phyloP scores from a whole-genome alignment of 1,140 invertebrate species.

The Caenorhabditis remanei region DNA sequence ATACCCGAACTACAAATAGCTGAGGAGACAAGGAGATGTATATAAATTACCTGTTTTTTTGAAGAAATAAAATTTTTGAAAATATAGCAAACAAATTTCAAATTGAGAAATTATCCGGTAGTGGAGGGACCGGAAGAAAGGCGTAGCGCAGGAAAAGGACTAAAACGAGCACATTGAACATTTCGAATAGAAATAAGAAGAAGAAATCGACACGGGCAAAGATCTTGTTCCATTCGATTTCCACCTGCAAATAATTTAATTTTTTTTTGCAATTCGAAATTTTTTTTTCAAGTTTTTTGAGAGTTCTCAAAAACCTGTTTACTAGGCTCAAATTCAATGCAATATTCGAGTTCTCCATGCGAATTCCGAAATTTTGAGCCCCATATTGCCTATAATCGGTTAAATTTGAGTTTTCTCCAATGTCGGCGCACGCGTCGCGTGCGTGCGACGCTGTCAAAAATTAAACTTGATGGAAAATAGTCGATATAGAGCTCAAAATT shows the following conservation, averaged over 20 bases:
- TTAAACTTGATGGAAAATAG: no score
- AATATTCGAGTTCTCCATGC: no score
- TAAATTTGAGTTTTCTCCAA: no score
- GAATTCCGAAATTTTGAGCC: no score
- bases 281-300: not conserved
- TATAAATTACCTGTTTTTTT: not conserved
- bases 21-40: not conserved
- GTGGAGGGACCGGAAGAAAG: constrained; percentile 59
- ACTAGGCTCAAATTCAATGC: no score
- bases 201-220: constrained; percentile 44
- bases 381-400: no score
- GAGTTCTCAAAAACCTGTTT: not conserved
- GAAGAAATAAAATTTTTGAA: not conserved
- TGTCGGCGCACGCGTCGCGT: no score
- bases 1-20: not conserved
- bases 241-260: not conserved
- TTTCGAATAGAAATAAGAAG: constrained; percentile 60
- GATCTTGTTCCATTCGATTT: constrained; percentile 42
- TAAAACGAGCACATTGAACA: constrained; percentile 19
- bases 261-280: no score
- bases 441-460: no score
- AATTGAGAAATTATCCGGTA: constrained; percentile 67
- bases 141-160: constrained; percentile 22
- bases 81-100: constrained; percentile 16
- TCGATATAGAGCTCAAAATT: no score